Evolutionary conservation across 1,140 invertebrate genomes (phyloP), one percentile per base, ranked within the genome.

Genomic region (Caerostris extrusa): DNA sequence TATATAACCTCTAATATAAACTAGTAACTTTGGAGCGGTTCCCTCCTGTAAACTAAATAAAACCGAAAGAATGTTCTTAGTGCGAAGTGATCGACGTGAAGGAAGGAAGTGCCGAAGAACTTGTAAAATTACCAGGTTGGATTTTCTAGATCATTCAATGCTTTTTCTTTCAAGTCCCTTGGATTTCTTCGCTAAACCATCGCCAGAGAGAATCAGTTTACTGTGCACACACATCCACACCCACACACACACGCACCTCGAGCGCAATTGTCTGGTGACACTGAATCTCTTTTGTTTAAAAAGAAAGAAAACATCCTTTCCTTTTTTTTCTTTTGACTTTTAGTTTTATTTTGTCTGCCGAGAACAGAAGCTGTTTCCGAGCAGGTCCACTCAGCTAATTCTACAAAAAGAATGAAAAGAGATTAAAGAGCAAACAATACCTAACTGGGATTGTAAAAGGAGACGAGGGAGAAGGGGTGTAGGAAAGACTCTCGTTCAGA

Each of bases 391-490:
- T 88, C 86, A 88, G 86, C 86, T 88, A 88, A 88, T 88, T 88
- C 86, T 64, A 88, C 86, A 88, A 19, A 61, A 57, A 58, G 86
- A 64, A 64, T 61, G 60, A 64, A 53, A 88, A 57, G 58, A 88
- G 86, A 88, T 88, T 88, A 88, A 88, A 88, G 86, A 88, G 86
- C 86, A 88, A 88, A 88, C 86, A 61, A 53, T 88, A 67, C 86
- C 60, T n/a, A 64, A 85, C 83, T 55, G 12, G 58, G 86, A 64
- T 67, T 88, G 86, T 88, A 88, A 88, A 88, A 67, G 50, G 19
- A 34, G 34, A 34, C 2, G 56, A 83, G 81, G 56, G n/a, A n/a
- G n/a, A n/a, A n/a, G 34, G 34, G 34, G 34, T 34, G 34, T 34
- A n/a, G n/a, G 83, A n/a, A 19, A 77, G 71, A 5, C 34, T 50